phyloP scores from a whole-genome alignment of 2,888 invertebrate species.

The Tetropium fuscum region DNA sequence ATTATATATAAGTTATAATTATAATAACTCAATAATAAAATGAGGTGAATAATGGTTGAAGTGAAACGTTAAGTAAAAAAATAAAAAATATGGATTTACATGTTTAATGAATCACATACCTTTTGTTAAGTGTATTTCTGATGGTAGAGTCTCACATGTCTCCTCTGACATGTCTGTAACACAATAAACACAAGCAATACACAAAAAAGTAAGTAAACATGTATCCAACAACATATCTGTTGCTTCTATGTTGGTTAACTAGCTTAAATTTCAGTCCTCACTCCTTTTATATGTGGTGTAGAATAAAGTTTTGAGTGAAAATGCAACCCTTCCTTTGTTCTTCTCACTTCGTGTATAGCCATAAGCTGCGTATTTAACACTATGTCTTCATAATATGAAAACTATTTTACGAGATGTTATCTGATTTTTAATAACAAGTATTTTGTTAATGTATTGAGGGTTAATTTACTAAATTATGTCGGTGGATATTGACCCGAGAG shows the following conservation, averaged over 20 bases:
- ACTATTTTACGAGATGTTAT: not conserved
- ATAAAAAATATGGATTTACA: slow-evolving; percentile 23
- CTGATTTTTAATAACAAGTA: slow-evolving; percentile 7
- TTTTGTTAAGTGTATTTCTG: slow-evolving; percentile 90
- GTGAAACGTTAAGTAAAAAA: not conserved
- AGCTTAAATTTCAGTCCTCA: slow-evolving; percentile 15
- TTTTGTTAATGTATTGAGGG: slow-evolving; percentile 22
- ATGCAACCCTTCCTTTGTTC: not conserved
- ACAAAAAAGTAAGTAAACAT: slow-evolving; percentile 45
- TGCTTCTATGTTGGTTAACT: slow-evolving; percentile 35
- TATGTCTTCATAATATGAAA: slow-evolving; percentile 5
- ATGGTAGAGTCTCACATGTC: slow-evolving; percentile 87
- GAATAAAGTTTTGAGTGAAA: slow-evolving; percentile 22
- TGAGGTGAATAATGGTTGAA: not conserved
- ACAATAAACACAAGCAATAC: slow-evolving; percentile 48
- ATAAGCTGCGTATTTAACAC: not conserved
- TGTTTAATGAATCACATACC: slow-evolving; percentile 65
- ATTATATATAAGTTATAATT: not conserved
- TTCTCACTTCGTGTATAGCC: not conserved
- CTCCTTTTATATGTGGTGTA: slow-evolving; percentile 28
- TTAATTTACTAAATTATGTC: slow-evolving; percentile 24
- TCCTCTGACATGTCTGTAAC: slow-evolving; percentile 70
- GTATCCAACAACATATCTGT: slow-evolving; percentile 45
- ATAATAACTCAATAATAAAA: not conserved
- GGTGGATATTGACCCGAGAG: slow-evolving; percentile 40